Evolutionary conservation across 92 coral and sea anemone genomes (phyloP).

Genomic region (Meandrina meandrites): DNA sequence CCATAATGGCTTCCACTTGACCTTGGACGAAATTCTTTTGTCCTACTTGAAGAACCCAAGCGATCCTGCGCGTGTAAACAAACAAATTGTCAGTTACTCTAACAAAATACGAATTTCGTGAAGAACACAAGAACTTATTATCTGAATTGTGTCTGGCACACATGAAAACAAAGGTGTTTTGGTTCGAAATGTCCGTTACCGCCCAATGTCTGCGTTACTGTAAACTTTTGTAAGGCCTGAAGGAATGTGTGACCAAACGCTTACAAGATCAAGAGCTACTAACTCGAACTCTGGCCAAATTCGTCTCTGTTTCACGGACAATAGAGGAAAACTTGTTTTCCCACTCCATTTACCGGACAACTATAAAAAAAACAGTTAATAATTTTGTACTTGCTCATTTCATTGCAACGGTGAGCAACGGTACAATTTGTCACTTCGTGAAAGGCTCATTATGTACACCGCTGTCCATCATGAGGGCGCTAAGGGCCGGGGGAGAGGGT

Average conservation of each 20-base stretch:
- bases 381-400: neutral
- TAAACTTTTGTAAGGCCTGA: neutral
- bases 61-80: constrained; percentile 51
- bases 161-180: neutral
- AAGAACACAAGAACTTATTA: neutral
- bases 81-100: neutral
- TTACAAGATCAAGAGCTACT: constrained; percentile 10
- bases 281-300: constrained; percentile 85
- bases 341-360: constrained; percentile 74
- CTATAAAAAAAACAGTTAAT: neutral
- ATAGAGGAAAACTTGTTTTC: constrained; percentile 90
- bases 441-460: neutral
- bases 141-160: neutral
- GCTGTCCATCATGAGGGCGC: neutral
- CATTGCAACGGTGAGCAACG: neutral
- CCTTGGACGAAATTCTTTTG: constrained; percentile 47
- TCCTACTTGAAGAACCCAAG: constrained; percentile 46
- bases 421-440: neutral
- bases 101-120: neutral
- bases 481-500: no score
- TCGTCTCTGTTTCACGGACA: constrained; percentile 90
- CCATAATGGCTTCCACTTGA: constrained; percentile 39
- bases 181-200: neutral
- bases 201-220: constrained; percentile 24
- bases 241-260: constrained; percentile 23